phyloP scores from a whole-genome alignment of 2,113 vertebrate species.

The Piliocolobus tephrosceles region DNA sequence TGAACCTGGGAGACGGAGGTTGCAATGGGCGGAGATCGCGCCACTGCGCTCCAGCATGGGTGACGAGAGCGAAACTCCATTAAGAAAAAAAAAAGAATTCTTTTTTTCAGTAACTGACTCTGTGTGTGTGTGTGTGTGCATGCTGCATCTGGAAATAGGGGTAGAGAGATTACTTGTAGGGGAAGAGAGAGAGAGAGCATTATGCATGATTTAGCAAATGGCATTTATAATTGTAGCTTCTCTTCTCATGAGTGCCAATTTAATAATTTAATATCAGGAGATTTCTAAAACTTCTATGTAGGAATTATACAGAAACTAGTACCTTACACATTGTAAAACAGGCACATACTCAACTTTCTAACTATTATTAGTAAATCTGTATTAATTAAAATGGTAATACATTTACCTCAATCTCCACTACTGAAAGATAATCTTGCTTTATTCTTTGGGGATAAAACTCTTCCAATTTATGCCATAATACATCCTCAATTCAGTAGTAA shows the following conservation, averaged over 20 bases:
- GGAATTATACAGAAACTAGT: background rate
- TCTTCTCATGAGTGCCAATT: background rate
- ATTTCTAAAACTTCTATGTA: background rate
- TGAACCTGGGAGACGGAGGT: too few species aligned
- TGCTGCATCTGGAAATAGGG: background rate
- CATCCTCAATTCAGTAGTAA: background rate
- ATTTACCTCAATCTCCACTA: background rate
- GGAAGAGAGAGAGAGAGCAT: background rate
- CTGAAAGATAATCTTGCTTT: constrained; percentile 9
- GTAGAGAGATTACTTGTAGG: background rate
- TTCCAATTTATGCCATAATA: background rate
- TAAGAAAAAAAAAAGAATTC: background rate
- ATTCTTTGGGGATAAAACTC: background rate
- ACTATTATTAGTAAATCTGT: background rate
- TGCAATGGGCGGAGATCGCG: too few species aligned
- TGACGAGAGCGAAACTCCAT: too few species aligned
- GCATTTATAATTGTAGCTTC: background rate
- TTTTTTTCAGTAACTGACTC: background rate
- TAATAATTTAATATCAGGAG: background rate
- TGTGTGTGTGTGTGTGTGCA: background rate
- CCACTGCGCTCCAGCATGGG: too few species aligned
- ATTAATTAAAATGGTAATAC: background rate
- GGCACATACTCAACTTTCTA: background rate
- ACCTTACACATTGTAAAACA: background rate
- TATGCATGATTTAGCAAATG: background rate